Evolutionary conservation across 1,140 invertebrate species (phyloP).

Genomic region (Bradynema listronoti): DNA sequence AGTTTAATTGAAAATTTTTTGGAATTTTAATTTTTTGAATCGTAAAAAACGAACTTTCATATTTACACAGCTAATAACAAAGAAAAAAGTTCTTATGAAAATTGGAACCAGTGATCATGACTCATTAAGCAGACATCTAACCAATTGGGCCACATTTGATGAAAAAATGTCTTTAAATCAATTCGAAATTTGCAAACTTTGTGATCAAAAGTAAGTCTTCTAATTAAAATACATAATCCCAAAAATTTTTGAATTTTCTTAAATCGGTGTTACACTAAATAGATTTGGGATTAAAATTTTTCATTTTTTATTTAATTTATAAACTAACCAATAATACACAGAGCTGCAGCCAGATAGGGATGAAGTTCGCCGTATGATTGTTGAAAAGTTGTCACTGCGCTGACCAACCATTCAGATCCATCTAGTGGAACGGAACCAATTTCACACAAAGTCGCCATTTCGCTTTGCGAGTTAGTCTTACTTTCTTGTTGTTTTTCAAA

Average conservation of each 20-base stretch:
- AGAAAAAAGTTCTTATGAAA: too few species aligned
- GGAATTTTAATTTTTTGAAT: too few species aligned
- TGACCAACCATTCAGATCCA: slow-evolving; percentile 37
- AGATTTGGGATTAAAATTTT: background rate
- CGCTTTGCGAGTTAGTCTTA: too few species aligned
- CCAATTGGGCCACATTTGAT: too few species aligned
- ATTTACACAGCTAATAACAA: too few species aligned
- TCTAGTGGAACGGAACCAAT: slow-evolving; percentile 49
- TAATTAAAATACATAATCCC: background rate
- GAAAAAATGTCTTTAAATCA: background rate
- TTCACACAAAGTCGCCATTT: slow-evolving; percentile 33
- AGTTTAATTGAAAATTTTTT: too few species aligned
- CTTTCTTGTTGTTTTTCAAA: too few species aligned
- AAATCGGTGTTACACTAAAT: too few species aligned
- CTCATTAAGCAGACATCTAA: too few species aligned
- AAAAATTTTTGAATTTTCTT: background rate
- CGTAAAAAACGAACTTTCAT: too few species aligned
- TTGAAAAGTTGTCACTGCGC: slow-evolving; percentile 38
- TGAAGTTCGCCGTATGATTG: slow-evolving; percentile 62
- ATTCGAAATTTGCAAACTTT: slow-evolving; percentile 14
- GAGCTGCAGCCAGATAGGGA: slow-evolving; percentile 67
- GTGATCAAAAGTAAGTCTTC: background rate
- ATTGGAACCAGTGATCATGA: too few species aligned
- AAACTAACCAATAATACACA: slow-evolving; percentile 73
- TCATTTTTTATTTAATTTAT: slow-evolving; percentile 2